A percentile compares a stretch with the other conserved stretches of the same genome.
Evolutionary conservation across 2,113 vertebrate species (phyloP).

Genomic region (Zingel zingel): DNA sequence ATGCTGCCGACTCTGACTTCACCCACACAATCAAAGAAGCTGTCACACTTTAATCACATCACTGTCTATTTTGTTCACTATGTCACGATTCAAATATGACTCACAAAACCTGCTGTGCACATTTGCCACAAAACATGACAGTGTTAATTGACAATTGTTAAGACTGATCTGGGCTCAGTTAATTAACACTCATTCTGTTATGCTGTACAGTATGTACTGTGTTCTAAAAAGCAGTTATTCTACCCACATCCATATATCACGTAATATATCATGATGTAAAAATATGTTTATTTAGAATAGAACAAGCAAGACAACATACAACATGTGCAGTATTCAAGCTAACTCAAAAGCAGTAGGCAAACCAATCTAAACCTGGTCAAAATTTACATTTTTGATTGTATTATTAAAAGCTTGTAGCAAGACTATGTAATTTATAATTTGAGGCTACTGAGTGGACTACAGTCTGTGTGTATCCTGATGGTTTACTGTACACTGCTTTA

Average conservation of each 20-base stretch:
- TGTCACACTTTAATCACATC: slow-evolving; percentile 28
- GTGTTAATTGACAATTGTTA: background rate
- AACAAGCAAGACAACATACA: background rate
- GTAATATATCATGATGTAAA: background rate
- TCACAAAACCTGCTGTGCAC: background rate
- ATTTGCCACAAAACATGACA: background rate
- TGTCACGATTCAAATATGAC: background rate
- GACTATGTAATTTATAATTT: background rate
- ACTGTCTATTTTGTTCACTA: background rate
- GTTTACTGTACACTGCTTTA: background rate
- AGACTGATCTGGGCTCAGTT: background rate
- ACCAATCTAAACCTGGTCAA: no score
- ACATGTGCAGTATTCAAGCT: background rate
- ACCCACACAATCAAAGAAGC: slow-evolving; percentile 7
- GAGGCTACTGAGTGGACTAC: background rate
- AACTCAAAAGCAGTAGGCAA: background rate
- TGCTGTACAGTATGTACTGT: background rate
- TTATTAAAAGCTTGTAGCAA: background rate
- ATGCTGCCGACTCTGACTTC: background rate
- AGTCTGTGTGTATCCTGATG: background rate
- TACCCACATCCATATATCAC: background rate
- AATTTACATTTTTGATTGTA: background rate
- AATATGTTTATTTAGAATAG: background rate
- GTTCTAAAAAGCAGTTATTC: background rate
- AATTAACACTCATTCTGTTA: background rate